Evolutionary conservation across 2,797 vertebrate genomes (phyloP), one percentile per base, ranked within the genome.

Genomic region (Buceros bicornis): DNA sequence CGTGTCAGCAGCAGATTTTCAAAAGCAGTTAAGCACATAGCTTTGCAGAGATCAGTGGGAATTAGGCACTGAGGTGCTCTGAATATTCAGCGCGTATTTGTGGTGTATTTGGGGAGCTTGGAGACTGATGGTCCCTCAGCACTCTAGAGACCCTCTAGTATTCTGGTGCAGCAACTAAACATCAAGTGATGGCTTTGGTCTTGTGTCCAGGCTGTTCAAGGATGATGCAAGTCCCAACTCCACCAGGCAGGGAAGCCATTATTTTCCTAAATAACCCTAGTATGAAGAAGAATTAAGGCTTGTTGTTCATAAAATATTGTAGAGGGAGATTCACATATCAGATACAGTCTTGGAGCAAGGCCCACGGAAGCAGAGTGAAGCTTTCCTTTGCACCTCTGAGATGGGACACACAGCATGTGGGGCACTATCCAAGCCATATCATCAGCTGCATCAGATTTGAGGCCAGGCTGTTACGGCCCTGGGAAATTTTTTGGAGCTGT

Each of bases 41-140:
- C 24, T 95, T 67, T 60, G 29, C 0, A 2, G 54, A 91, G 47
- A 65, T 95, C 91, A 78, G 2, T 35, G 47, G 77, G 45, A 93
- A 88, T 93, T 91, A 58, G 62, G 85, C 61, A 84, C 77, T 62
- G 73, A 90, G 58, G 43, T 88, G 82, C 85, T 94, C 10, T 81
- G 77, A 94, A 83, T 90, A 90, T 50, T 20, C 18, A 66, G 25
- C 51, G 33, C 56, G 60, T 56, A 66, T 5, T 24, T 9, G 5
- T 13, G 42, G 74, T 33, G 31, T 35, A 16, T 73, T 93, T 74
- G 57, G 60, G 82, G 57, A 78, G 24, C 26, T 40, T 40, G 37
- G 37, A 65, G 42, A 45, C 26, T 61, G 54, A 13, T 79, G 62
- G 66, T 53, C 10, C 50, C 57, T 37, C 31, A 33, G n/a, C 0